Base-by-base conservation (phyloP, 1,140 invertebrate genomes). In the Leguminivora glycinivorella region DNA sequence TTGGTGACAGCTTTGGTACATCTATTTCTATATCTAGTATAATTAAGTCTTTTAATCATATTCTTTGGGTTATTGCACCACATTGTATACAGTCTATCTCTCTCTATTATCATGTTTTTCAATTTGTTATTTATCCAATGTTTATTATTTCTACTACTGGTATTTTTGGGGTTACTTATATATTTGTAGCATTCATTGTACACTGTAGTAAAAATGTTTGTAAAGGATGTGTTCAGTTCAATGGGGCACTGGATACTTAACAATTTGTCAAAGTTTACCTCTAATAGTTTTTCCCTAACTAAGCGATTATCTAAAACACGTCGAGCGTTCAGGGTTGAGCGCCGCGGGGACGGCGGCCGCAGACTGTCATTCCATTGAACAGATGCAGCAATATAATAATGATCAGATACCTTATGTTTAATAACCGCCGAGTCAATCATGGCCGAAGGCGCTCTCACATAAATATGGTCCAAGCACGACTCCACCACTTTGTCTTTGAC, bases 401-500 rank as follows among this genome's bases (percentile, higher is more conserved):
- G 67, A 43, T 68, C 67, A 17, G 67, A 40, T 2, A 68, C 12
- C 43, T 68, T 68, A 43, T 68, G 67, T 25, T 40, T 17, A 24
- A 68, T 68, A 6, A 68, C 67, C 2, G 67, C 34, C 1, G 67
- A 68, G 26, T 47, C 6, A 22, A 68, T 68, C 2, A 31, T 3
- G 7, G 29, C 29, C 12, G 34, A 68, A 7, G 67, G 67, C 4
- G 34, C 14, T 14, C 40, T 22, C 2, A 68, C 26, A 25, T 17
- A 68, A 68, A 68, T 68, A 38, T 68, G 67, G 19, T 68, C 67
- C 40, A 68, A n/a, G 40, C 67, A 68, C 4, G 67, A 68, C 24
- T 68, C 67, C 17, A 68, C 67, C 14, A 68, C 10, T 25, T 47
- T 47, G 3, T 24, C 67, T 7, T 5, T 24, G 2, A 68, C 14